Conservation (phyloP, 2,797 vertebrate genomes). For the Parotocinclus haroldoi region DNA sequence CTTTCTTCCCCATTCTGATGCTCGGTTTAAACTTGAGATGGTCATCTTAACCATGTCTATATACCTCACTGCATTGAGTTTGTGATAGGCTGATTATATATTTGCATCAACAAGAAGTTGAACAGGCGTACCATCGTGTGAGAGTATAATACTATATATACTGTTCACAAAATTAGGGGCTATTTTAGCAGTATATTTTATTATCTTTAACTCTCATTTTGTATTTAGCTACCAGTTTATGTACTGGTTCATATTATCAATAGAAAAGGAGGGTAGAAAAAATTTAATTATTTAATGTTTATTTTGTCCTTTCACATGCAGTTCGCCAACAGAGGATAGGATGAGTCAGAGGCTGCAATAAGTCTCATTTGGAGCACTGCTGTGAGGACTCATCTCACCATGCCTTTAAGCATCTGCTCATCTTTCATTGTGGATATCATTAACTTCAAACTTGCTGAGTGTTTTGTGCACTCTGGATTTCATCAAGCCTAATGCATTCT, state of each 20-base stretch:
- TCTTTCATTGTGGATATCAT: conserved; percentile 46
- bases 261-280: neutral
- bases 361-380: conserved; percentile 1
- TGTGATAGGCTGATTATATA: too few relatives aligned
- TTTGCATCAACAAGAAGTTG: too few relatives aligned
- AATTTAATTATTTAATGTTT: neutral
- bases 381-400: conserved; percentile 14
- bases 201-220: neutral
- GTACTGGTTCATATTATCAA: too few relatives aligned
- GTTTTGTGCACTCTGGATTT: conserved; percentile 60
- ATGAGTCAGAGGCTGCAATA: conserved; percentile 51
- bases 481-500: conserved; percentile 47
- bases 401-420: conserved; percentile 24
- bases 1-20: too few relatives aligned
- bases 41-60: too few relatives aligned
- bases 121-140: too few relatives aligned
- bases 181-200: too few relatives aligned
- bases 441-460: conserved; percentile 29
- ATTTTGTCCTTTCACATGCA: conserved; percentile 43
- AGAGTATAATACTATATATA: too few relatives aligned
- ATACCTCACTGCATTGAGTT: too few relatives aligned
- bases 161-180: too few relatives aligned
- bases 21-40: too few relatives aligned
- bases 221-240: too few relatives aligned
- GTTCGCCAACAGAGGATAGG: conserved; percentile 79